Evolutionary conservation across 1,140 invertebrate genomes (phyloP), one percentile per base, ranked within the genome.

Genomic region (Scaptomyza montana): DNA sequence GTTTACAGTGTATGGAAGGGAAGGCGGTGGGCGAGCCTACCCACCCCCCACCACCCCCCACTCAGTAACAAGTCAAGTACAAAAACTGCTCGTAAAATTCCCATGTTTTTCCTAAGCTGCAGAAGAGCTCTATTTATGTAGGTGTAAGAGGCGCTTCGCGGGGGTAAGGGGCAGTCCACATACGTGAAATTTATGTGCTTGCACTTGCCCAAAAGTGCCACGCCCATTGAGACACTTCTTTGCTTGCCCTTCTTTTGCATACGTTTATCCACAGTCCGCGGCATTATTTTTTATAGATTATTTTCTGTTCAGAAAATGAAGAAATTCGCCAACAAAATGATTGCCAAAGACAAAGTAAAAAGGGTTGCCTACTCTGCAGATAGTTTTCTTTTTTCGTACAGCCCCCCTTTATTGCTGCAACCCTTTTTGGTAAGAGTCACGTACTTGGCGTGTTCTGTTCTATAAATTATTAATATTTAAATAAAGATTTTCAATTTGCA

Each of bases 151-250:
- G 39, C 12, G 39, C 12, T 12, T 3, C 12, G 10, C 3, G 12
- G 39, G 12, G 39, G 10, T 41, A 3, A n/a, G 39, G 10, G 39
- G 39, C 12, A 41, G 28, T 47, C 9, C 63, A 55, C 74, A 78
- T 50, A 89, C 66, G 75, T 63, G 25, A 68, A 76, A 86, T 89
- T 86, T 89, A 86, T 89, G 79, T 61, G 50, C 79, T 51, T 74
- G 66, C 59, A 74, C 19, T 69, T 41, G 60, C 50, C 43, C 28
- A 6, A 28, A 33, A 16, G 36, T 54, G 67, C 72, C 78, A 78
- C 82, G 81, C 81, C 78, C 56, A 62, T 63, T 8, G 28, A 4
- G 36, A 64, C 13, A 60, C 53, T 16, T 54, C 50, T 25, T 9
- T 12, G 5, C 9, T 33, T 43, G 63, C 0, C 28, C 33, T 41